A percentile compares a stretch with the other conserved stretches of the same genome.
Evolutionary conservation across 2,797 vertebrate genomes (phyloP).

Genomic region (Myioborus miniatus): DNA sequence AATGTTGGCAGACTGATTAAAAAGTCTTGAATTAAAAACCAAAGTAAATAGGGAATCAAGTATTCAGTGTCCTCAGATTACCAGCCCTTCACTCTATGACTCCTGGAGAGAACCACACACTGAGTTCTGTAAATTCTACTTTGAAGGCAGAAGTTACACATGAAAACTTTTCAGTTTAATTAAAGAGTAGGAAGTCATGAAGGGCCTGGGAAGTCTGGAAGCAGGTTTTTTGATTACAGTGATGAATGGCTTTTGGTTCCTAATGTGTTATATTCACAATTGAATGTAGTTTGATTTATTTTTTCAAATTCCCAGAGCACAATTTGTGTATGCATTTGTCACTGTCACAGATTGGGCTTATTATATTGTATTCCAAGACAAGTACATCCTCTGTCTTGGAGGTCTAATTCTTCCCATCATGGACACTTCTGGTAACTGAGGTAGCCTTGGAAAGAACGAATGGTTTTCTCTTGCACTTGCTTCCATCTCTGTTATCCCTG

Average conservation of each 20-base stretch:
- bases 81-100: not conserved
- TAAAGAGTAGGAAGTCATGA: not conserved
- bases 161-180: not conserved
- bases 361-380: not conserved
- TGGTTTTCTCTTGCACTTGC: not conserved
- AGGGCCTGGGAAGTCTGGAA: not conserved
- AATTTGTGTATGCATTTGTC: not conserved
- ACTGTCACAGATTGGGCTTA: not conserved
- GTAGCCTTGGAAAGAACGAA: not conserved
- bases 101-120: not conserved
- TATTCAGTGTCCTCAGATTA: not conserved
- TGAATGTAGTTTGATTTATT: not conserved
- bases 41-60: not conserved
- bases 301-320: not conserved
- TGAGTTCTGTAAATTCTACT: not conserved
- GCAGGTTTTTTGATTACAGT: not conserved
- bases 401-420: not conserved
- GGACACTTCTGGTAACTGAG: not conserved
- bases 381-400: not conserved
- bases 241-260: not conserved
- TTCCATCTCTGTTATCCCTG: not conserved
- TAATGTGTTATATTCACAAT: not conserved
- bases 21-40: not conserved
- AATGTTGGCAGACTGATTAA: not conserved
- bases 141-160: not conserved